Evolutionary conservation across 1,140 invertebrate genomes (phyloP).

Genomic region (Pseudomyrmex cubaensis): DNA sequence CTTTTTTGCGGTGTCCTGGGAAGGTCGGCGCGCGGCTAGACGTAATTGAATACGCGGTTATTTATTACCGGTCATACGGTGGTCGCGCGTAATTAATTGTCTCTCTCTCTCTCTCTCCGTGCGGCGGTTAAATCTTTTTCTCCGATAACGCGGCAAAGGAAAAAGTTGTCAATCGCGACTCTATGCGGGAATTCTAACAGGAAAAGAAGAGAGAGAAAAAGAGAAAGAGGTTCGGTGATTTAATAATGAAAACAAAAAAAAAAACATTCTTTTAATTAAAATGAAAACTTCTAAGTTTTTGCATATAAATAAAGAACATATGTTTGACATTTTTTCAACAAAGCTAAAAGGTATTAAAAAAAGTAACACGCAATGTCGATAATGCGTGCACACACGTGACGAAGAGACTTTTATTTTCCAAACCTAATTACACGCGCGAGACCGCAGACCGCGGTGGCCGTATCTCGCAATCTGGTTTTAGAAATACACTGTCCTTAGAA

Average conservation of each 20-base stretch:
- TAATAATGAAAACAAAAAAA: background rate
- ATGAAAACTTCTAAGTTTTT: background rate
- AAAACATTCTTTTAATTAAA: background rate
- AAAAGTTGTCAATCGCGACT: slow-evolving; percentile 27
- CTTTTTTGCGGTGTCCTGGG: slow-evolving; percentile 40
- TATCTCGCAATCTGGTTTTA: slow-evolving; percentile 6
- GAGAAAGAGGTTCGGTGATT: background rate
- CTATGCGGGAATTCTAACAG: slow-evolving; percentile 3
- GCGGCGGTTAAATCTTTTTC: slow-evolving; percentile 49
- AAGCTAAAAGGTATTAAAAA: no score
- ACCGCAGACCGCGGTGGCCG: background rate
- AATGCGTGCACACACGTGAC: background rate
- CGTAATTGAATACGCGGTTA: slow-evolving; percentile 54
- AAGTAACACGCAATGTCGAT: no score
- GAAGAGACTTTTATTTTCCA: slow-evolving; percentile 16
- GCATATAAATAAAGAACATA: background rate
- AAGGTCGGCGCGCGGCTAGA: slow-evolving; percentile 29
- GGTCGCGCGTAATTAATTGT: slow-evolving; percentile 54
- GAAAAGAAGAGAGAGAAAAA: background rate
- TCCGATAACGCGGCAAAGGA: background rate
- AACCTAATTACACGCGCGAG: slow-evolving; percentile 8
- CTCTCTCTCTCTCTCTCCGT: background rate
- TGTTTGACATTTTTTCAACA: background rate
- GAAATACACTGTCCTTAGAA: slow-evolving; percentile 38
- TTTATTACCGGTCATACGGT: slow-evolving; percentile 49